phyloP scores from a whole-genome alignment of 2,113 vertebrate genomes.

The Pongo pygmaeus region DNA sequence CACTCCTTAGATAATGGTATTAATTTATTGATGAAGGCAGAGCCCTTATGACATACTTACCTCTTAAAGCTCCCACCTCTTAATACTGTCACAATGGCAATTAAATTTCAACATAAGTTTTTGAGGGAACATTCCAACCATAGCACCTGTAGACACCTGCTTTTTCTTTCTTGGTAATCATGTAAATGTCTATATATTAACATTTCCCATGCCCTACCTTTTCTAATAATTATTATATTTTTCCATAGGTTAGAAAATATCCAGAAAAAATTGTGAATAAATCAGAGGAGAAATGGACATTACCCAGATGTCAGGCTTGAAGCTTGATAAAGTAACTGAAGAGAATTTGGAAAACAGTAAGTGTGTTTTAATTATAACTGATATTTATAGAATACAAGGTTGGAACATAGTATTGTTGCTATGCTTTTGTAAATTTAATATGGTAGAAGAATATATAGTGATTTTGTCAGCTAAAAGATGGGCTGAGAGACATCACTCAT shows the following conservation, averaged over 20 bases:
- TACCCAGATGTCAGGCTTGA: not conserved
- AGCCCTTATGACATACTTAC: not conserved
- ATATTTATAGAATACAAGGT: not conserved
- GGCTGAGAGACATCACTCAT: not conserved
- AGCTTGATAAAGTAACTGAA: not conserved
- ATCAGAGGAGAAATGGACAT: not conserved
- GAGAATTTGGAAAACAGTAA: not conserved
- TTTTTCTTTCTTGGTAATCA: not conserved
- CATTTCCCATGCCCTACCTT: not conserved
- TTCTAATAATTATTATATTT: not conserved
- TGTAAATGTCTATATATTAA: not conserved
- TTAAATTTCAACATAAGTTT: not conserved
- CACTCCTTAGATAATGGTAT: not conserved
- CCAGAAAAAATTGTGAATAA: not conserved
- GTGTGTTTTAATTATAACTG: not conserved
- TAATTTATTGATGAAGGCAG: not conserved
- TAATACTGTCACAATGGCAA: not conserved
- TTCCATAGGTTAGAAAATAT: not conserved
- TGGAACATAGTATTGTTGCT: not conserved
- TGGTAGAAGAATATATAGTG: not conserved
- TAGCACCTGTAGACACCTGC: not conserved
- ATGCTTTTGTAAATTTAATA: not conserved
- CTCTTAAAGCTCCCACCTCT: not conserved
- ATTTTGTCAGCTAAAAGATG: not conserved
- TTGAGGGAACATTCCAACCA: not conserved